Percentiles rank a stretch among this genome's conserved stretches.
These are phyloP conservation scores for Siderastrea radians DNA, from an alignment of 92 coral and sea anemone genomes.

Conservation along the genomic window DNA sequence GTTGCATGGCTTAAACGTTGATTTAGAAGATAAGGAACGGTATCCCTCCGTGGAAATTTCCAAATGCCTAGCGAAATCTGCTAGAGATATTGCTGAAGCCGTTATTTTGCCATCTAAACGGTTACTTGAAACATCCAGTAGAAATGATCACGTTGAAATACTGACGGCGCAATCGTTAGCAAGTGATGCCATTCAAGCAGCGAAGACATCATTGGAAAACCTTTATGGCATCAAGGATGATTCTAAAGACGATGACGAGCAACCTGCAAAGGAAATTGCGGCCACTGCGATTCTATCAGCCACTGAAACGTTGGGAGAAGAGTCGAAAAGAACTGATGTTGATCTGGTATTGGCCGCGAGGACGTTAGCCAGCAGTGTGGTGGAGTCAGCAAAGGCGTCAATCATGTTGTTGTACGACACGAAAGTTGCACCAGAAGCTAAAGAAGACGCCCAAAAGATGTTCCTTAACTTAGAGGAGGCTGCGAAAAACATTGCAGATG, in stretches of 20 bases:
- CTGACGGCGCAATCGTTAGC: constrained; percentile 18
- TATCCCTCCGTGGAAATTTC: neutral
- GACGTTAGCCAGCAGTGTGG: constrained; percentile 46
- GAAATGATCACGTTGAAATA: neutral
- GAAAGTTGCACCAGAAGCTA: constrained; percentile 51
- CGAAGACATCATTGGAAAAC: constrained; percentile 8
- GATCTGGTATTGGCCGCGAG: constrained; percentile 46
- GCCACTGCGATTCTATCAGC: constrained; percentile 37
- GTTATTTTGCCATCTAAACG: neutral
- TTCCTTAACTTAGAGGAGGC: constrained; percentile 22
- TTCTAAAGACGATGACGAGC: neutral
- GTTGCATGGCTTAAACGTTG: constrained; percentile 6
- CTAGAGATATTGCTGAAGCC: constrained; percentile 1
- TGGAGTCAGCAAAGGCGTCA: constrained; percentile 64
- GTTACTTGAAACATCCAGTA: neutral
- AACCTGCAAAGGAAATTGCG: constrained; percentile 11
- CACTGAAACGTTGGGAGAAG: constrained; percentile 6
- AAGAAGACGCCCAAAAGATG: neutral
- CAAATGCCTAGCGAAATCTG: constrained; percentile 1
- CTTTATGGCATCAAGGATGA: constrained; percentile 11
- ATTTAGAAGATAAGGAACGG: neutral
- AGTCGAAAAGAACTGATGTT: neutral
- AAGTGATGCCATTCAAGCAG: constrained; percentile 35
- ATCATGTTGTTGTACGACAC: constrained; percentile 22
- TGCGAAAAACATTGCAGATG: constrained; percentile 42